phyloP scores from a whole-genome alignment of 2,113 vertebrate genomes.

The Lophotis ruficrista region DNA sequence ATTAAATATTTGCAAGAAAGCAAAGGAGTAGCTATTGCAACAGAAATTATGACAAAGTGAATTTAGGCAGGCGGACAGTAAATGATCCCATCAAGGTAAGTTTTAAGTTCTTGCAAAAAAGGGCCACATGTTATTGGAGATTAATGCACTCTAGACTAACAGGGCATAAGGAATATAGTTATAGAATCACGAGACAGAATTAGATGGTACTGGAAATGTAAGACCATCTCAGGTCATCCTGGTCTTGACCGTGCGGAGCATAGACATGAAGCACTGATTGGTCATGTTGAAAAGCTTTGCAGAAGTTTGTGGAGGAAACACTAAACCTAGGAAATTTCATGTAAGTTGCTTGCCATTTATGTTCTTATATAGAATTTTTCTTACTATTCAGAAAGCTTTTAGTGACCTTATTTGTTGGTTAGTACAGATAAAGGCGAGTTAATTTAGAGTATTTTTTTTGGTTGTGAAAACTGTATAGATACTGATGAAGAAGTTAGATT shows the following conservation, averaged over 20 bases:
- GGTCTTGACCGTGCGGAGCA: neutral
- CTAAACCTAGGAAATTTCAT: neutral
- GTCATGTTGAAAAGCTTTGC: neutral
- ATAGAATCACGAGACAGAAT: neutral
- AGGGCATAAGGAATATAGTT: neutral
- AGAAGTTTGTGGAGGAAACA: neutral
- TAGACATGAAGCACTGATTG: neutral
- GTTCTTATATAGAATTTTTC: neutral
- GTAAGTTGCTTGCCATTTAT: neutral
- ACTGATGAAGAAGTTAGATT: neutral
- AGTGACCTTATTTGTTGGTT: neutral
- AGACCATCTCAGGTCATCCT: neutral
- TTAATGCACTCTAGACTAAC: neutral
- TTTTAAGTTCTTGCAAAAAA: neutral
- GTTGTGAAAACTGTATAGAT: neutral
- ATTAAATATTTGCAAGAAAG: neutral
- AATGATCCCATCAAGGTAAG: neutral
- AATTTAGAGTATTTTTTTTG: neutral
- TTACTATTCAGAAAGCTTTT: neutral
- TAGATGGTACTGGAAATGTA: neutral
- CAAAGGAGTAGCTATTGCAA: neutral
- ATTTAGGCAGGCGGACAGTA: neutral
- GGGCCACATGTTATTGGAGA: neutral
- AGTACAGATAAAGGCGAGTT: neutral
- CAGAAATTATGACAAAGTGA: neutral